Conservation (phyloP, 2,797 vertebrate species). For the Dryobates pubescens region DNA sequence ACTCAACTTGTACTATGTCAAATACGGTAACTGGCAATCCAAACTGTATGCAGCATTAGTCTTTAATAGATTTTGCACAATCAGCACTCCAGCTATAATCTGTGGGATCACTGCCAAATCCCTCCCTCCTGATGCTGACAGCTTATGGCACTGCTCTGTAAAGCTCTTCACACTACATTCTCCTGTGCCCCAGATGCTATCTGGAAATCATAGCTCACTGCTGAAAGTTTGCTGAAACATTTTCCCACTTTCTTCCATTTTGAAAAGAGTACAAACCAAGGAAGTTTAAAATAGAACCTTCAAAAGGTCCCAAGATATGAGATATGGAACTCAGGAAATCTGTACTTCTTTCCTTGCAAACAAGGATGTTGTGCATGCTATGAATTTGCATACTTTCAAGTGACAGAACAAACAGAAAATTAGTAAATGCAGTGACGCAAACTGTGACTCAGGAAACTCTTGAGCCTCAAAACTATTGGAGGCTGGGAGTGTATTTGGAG, state of each 20-base stretch:
- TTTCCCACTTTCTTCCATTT: neutral
- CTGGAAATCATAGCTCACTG: slow-evolving; percentile 44
- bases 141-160: slow-evolving; percentile 33
- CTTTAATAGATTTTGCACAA: neutral
- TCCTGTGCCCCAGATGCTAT: neutral
- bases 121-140: neutral
- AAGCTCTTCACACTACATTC: slow-evolving; percentile 1
- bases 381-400: neutral
- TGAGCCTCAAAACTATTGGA: neutral
- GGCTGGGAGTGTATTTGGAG: neutral
- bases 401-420: neutral
- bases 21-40: neutral
- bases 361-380: neutral
- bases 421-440: neutral
- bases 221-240: slow-evolving; percentile 12
- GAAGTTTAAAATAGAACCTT: neutral
- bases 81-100: neutral
- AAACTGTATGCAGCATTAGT: neutral
- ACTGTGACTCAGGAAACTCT: neutral
- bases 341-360: neutral
- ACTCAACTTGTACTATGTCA: neutral
- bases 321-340: neutral
- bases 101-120: neutral
- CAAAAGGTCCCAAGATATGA: neutral
- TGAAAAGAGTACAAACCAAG: neutral